Evolutionary conservation across 1,140 invertebrate genomes (phyloP).

Genomic region (Holcopasites calliopsidis): DNA sequence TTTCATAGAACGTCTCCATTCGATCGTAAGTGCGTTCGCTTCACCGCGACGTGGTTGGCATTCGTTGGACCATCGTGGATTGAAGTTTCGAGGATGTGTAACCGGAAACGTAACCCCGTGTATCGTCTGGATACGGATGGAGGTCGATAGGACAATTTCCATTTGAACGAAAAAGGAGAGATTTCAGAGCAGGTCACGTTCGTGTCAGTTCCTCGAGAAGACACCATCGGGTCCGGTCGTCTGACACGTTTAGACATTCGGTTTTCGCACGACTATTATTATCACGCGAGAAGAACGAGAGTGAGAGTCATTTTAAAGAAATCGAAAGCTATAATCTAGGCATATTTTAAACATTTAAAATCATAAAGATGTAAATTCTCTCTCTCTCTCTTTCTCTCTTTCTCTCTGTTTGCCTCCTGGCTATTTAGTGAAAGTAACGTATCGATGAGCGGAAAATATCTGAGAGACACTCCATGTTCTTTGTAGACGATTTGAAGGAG

Average conservation of each 20-base stretch:
- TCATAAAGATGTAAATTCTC: background rate
- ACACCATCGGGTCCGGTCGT: background rate
- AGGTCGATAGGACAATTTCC: constrained; percentile 38
- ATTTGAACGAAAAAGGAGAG: constrained; percentile 56
- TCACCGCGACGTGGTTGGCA: too few species aligned
- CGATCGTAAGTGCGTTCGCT: background rate
- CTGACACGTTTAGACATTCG: constrained; percentile 40
- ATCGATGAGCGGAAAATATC: constrained; percentile 62
- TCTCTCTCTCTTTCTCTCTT: constrained; percentile 16
- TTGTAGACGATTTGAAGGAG: constrained; percentile 90
- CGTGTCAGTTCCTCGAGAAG: constrained; percentile 14
- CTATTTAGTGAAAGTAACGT: constrained; percentile 52
- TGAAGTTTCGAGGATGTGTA: constrained; percentile 48
- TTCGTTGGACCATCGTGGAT: background rate
- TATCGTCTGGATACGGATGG: constrained; percentile 14
- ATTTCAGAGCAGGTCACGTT: constrained; percentile 69
- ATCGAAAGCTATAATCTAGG: background rate
- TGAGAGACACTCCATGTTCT: constrained; percentile 76
- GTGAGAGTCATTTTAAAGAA: constrained; percentile 7
- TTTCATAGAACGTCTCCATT: background rate
- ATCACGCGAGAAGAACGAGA: constrained; percentile 40
- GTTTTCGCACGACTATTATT: constrained; percentile 39
- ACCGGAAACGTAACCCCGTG: background rate
- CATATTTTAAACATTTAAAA: background rate
- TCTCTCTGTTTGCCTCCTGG: constrained; percentile 41